These are phyloP conservation scores for Nemotelus pantherinus DNA, from an alignment of 2,888 invertebrate species.

Conservation along the genomic window DNA sequence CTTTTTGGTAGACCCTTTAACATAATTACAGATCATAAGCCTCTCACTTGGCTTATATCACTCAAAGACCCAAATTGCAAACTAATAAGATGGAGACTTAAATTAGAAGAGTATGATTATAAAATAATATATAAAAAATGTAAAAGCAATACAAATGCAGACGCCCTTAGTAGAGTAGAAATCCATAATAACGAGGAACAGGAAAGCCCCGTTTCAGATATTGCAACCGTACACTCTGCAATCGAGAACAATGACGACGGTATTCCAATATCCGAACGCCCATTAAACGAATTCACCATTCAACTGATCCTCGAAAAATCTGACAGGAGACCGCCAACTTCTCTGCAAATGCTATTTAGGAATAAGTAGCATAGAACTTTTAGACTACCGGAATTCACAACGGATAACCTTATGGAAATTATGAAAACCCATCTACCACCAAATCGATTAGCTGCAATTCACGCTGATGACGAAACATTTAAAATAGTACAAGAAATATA, in stretches of 20 bases:
- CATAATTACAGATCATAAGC: slow-evolving; percentile 62
- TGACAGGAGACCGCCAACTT: slow-evolving; percentile 38
- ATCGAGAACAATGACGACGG: slow-evolving; percentile 50
- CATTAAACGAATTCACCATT: slow-evolving; percentile 51
- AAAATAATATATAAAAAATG: slow-evolving; percentile 52
- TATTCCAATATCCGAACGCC: slow-evolving; percentile 53
- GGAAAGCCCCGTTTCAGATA: background rate
- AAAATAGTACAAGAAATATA: slow-evolving; percentile 48
- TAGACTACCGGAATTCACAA: slow-evolving; percentile 42
- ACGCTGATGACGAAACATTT: slow-evolving; percentile 51
- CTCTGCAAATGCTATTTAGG: slow-evolving; percentile 47
- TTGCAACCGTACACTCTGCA: slow-evolving; percentile 48
- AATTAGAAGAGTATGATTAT: slow-evolving; percentile 55
- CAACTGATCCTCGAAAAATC: slow-evolving; percentile 46
- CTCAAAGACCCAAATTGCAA: slow-evolving; percentile 51
- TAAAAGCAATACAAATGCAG: slow-evolving; percentile 46
- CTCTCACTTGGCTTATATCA: slow-evolving; percentile 60
- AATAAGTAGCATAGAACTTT: slow-evolving; percentile 50
- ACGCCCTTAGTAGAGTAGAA: slow-evolving; percentile 31
- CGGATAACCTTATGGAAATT: slow-evolving; percentile 46
- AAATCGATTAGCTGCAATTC: slow-evolving; percentile 51
- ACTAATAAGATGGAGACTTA: background rate
- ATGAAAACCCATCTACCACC: slow-evolving; percentile 50
- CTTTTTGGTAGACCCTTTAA: slow-evolving; percentile 58
- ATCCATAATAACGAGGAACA: too few species aligned